phyloP scores from a whole-genome alignment of 2,888 invertebrate genomes.

The Cabera pusaria region DNA sequence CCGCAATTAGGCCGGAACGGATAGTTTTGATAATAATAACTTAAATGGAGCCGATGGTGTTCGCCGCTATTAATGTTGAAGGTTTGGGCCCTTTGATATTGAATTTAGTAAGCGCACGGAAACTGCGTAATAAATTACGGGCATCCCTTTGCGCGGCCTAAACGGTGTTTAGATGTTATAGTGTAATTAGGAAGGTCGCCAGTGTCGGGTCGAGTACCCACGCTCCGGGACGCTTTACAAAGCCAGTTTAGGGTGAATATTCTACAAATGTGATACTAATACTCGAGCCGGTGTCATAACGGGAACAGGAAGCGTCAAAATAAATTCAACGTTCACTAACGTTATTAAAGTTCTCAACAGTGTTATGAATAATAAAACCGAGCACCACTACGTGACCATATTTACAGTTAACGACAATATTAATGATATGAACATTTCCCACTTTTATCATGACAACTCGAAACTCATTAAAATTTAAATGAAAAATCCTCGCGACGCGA shows the following conservation, averaged over 20 bases:
- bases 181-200: conserved; percentile 58
- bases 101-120: conserved; percentile 61
- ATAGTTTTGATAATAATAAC: conserved; percentile 62
- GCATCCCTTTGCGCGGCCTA: conserved; percentile 52
- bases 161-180: conserved; percentile 62
- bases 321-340: conserved; percentile 21
- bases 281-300: conserved; percentile 29
- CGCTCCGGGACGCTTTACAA: conserved; percentile 34
- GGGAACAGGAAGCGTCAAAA: conserved; percentile 36
- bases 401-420: conserved; percentile 8
- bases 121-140: conserved; percentile 69
- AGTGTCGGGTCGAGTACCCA: conserved; percentile 40
- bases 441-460: conserved; percentile 15
- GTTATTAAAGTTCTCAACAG: conserved; percentile 28
- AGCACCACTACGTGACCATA: conserved; percentile 11
- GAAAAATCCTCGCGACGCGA: conserved; percentile 22
- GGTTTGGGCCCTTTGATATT: conserved; percentile 65
- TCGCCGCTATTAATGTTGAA: conserved; percentile 62
- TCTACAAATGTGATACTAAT: conserved; percentile 36
- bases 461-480: conserved; percentile 30
- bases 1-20: conserved; percentile 59
- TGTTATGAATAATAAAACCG: conserved; percentile 12
- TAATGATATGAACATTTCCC: conserved; percentile 12
- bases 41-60: conserved; percentile 64
- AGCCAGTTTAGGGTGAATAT: conserved; percentile 39